Evolutionary conservation across 2,888 invertebrate species (phyloP), one percentile per base, ranked within the genome.

Genomic region (Dynastes hyllus): DNA sequence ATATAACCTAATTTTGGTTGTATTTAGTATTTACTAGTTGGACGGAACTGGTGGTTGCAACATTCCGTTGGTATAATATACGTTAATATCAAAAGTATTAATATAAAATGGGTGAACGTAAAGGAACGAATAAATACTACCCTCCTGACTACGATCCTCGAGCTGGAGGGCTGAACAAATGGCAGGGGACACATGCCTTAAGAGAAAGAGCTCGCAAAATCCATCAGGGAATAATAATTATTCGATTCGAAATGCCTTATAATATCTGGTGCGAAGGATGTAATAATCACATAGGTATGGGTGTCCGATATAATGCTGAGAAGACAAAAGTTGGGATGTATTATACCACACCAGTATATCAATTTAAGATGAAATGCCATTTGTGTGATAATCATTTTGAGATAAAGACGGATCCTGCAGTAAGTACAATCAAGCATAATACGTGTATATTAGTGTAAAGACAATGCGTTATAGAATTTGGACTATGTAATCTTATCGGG

Each of bases 241-340:
- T 98, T 83, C 93, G 99, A 67, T 99, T 99, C 91, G 99, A 99
- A 90, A 98, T 99, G 98, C 99, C 99, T 0, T 99, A 98, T 87
- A 99, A 99, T 89, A 99, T 99, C 84, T 99, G 99, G 99, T 99
- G 99, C 85, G 96, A 97, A 55, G 98, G 98, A 76, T 99, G 99
- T 88, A 95, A 95, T 81, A 99, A 97, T 90, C 99, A 99, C 87
- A 97, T 99, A 78, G 99, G 98, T 45, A 99, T 99, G 98, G 99
- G 99, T 0, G 99, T 99, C 0, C 92, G 99, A 71, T 99, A 99
- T 88, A 99, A 97, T 86, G 96, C 97, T 0, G 97, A 97, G 87
- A 97, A 97, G 89, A 96, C 92, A 0, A 97, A 97, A 89, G 91
- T 97, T 73, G 99, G 99, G 82, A 99, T 98, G 96, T 99, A 99